These are phyloP conservation scores for Prinia subflava DNA, from an alignment of 2,113 vertebrate species.

Conservation along the genomic window DNA sequence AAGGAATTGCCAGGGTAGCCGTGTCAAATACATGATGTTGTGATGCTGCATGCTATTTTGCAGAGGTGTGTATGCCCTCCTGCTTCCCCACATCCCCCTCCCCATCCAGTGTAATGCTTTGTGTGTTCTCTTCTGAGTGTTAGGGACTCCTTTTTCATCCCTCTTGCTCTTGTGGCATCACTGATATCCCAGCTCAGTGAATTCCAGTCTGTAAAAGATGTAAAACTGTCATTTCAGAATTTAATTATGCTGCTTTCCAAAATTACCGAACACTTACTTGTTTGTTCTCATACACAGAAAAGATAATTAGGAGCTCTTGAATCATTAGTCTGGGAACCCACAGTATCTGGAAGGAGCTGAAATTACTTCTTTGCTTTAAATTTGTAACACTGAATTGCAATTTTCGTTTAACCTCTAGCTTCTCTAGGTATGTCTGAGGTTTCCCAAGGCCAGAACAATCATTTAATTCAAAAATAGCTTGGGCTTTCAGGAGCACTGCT, in stretches of 20 bases:
- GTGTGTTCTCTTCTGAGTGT: background rate
- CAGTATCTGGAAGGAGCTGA: background rate
- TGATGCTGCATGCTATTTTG: background rate
- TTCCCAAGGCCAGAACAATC: background rate
- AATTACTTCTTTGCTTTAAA: background rate
- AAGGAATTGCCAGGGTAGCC: background rate
- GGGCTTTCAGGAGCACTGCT: background rate
- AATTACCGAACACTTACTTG: slow-evolving; percentile 25
- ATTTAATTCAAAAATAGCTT: background rate
- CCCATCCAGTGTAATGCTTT: background rate
- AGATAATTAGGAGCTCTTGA: slow-evolving; percentile 41
- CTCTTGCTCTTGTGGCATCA: background rate
- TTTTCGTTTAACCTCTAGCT: background rate
- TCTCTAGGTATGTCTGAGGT: background rate
- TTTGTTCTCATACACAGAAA: slow-evolving; percentile 28
- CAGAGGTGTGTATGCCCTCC: background rate
- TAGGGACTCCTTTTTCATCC: background rate
- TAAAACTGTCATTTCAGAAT: slow-evolving; percentile 18
- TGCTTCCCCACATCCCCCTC: background rate
- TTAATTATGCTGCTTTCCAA: slow-evolving; percentile 38
- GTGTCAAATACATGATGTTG: background rate
- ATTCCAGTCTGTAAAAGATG: background rate
- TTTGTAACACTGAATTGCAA: background rate
- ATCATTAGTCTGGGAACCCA: slow-evolving; percentile 17
- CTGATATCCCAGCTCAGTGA: background rate